These are phyloP conservation scores for Natator depressus DNA, from an alignment of 2,113 vertebrate genomes.

Conservation along the genomic window DNA sequence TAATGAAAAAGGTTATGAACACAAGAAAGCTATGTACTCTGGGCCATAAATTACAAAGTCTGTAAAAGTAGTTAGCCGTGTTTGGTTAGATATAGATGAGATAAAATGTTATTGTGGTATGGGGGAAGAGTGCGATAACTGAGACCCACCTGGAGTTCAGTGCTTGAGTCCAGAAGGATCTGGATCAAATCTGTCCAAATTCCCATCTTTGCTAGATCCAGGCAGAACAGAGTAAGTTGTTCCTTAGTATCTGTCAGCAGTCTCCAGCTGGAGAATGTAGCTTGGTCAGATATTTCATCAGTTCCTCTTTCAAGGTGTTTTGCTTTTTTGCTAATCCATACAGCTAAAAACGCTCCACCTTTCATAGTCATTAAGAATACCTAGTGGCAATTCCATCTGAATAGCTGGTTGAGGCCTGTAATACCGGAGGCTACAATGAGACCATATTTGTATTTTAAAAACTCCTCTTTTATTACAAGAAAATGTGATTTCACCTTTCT, in stretches of 20 bases:
- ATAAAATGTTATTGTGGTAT: neutral
- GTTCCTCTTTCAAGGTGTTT: neutral
- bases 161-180: neutral
- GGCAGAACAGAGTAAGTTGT: neutral
- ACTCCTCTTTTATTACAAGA: neutral
- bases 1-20: conserved; percentile 49
- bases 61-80: neutral
- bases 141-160: neutral
- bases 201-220: neutral
- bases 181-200: neutral
- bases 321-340: neutral
- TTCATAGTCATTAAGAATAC: neutral
- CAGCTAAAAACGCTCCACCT: neutral
- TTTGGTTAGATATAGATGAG: neutral
- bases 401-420: accelerated
- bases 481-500: neutral
- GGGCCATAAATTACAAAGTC: neutral
- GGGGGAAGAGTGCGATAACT: accelerated
- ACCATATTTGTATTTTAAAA: accelerated
- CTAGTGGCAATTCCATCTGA: accelerated
- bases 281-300: neutral
- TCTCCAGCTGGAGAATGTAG: neutral
- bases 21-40: neutral
- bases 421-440: accelerated
- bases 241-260: neutral